phyloP scores from a whole-genome alignment of 2,888 invertebrate species.

The Ceriagrion tenellum region DNA sequence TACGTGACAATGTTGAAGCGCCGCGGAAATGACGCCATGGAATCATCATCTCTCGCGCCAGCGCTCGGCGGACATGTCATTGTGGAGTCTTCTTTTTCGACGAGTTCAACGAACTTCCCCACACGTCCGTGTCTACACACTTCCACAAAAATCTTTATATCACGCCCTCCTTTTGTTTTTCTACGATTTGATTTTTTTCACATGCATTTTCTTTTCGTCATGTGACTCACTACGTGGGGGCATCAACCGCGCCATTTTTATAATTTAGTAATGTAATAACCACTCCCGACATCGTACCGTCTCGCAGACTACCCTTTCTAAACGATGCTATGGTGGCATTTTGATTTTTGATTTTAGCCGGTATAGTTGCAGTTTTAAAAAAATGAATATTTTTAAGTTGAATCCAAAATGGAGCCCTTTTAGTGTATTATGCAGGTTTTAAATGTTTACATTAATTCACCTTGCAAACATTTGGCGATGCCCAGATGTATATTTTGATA shows the following conservation, averaged over 20 bases:
- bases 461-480: too few species aligned
- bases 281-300: not conserved
- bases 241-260: not conserved
- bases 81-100: conserved; percentile 17
- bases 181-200: not conserved
- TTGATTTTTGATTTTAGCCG: too few species aligned
- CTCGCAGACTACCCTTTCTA: too few species aligned
- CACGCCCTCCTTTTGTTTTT: not conserved
- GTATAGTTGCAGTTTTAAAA: too few species aligned
- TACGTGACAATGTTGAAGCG: conserved; percentile 49
- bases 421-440: too few species aligned
- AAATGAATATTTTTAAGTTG: too few species aligned
- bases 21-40: conserved; percentile 60
- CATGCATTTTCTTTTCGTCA: conserved; percentile 1
- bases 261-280: not conserved
- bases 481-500: too few species aligned
- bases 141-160: not conserved
- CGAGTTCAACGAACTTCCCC: conserved; percentile 42
- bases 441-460: too few species aligned
- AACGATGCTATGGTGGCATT: too few species aligned
- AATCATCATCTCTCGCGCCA: conserved; percentile 54
- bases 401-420: too few species aligned
- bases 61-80: conserved; percentile 56
- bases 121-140: not conserved
- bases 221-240: not conserved